A percentile compares a stretch with the other conserved stretches of the same genome.
phyloP scores from a whole-genome alignment of 2,888 invertebrate species.

The Branchellion lobata region DNA sequence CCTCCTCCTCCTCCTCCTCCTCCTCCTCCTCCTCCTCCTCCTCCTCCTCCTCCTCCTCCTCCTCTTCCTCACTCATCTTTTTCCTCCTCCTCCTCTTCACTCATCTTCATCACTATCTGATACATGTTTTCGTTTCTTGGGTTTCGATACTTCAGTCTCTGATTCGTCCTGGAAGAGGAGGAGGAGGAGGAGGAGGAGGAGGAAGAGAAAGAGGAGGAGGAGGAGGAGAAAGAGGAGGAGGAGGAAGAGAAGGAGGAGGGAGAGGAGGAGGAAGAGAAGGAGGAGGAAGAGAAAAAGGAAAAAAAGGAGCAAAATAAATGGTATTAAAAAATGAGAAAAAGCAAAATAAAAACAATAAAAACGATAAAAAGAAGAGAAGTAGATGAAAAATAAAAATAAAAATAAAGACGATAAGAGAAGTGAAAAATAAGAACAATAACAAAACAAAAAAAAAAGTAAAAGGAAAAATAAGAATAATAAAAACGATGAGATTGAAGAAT shows the following conservation, averaged over 20 bases:
- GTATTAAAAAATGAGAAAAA: too few species aligned
- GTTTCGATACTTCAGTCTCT: background rate
- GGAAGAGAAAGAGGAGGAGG: constrained; percentile 74
- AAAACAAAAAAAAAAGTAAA: too few species aligned
- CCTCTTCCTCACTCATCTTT: constrained; percentile 68
- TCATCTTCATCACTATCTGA: constrained; percentile 64
- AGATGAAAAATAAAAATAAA: too few species aligned
- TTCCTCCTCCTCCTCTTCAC: constrained; percentile 80
- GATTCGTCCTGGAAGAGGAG: constrained; percentile 71
- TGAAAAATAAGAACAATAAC: too few species aligned
- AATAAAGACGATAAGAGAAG: too few species aligned
- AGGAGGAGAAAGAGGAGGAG: constrained; percentile 72
- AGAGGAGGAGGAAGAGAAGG: constrained; percentile 68
- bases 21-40: background rate
- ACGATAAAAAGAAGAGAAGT: too few species aligned
- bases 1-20: background rate
- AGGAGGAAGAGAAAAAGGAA: constrained; percentile 80
- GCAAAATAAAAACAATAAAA: too few species aligned
- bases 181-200: constrained; percentile 74
- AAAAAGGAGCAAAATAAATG: constrained; percentile 68
- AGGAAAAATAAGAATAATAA: too few species aligned
- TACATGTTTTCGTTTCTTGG: background rate
- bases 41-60: constrained; percentile 35
- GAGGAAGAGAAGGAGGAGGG: constrained; percentile 82
- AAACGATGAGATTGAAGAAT: too few species aligned